Percentiles rank a stretch among this genome's conserved stretches.
phyloP scores from a whole-genome alignment of 1,140 invertebrate species.

The Limonius californicus region DNA sequence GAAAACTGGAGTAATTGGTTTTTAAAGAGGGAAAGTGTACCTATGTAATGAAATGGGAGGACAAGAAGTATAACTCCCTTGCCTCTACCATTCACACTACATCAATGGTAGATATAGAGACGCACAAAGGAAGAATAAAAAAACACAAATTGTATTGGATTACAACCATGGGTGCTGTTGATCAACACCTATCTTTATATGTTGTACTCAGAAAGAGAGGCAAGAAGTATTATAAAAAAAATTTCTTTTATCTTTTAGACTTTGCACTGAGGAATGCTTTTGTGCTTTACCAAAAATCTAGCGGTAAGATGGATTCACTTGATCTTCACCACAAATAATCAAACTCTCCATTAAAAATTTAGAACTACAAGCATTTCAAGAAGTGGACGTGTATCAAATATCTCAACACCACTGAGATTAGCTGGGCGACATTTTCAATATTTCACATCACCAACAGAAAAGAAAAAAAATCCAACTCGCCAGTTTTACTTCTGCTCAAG shows the following conservation, averaged over 20 bases:
- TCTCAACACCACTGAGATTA: slow-evolving; percentile 22
- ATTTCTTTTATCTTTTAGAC: background rate
- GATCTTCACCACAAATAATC: slow-evolving; percentile 1
- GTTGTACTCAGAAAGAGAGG: background rate
- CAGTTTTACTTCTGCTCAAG: background rate
- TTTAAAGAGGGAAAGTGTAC: slow-evolving; percentile 22
- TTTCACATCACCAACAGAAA: background rate
- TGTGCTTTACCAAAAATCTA: slow-evolving; percentile 18
- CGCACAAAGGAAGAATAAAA: too few relatives aligned
- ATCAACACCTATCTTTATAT: background rate
- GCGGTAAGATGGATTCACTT: background rate
- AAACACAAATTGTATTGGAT: too few relatives aligned
- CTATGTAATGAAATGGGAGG: slow-evolving; percentile 15
- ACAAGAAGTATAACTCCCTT: too few relatives aligned
- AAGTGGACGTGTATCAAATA: slow-evolving; percentile 7
- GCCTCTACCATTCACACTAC: slow-evolving; percentile 22
- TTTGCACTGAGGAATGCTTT: background rate
- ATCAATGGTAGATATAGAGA: slow-evolving; percentile 6
- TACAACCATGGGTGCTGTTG: slow-evolving; percentile 4
- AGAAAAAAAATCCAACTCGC: background rate
- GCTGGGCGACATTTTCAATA: slow-evolving; percentile 22
- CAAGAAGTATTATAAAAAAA: slow-evolving; percentile 3
- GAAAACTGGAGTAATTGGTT: slow-evolving; percentile 3
- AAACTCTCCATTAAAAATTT: slow-evolving; percentile 16
- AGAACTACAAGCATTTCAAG: slow-evolving; percentile 6